Conservation (phyloP, 1,140 invertebrate genomes). For the Metaphire vulgaris region DNA sequence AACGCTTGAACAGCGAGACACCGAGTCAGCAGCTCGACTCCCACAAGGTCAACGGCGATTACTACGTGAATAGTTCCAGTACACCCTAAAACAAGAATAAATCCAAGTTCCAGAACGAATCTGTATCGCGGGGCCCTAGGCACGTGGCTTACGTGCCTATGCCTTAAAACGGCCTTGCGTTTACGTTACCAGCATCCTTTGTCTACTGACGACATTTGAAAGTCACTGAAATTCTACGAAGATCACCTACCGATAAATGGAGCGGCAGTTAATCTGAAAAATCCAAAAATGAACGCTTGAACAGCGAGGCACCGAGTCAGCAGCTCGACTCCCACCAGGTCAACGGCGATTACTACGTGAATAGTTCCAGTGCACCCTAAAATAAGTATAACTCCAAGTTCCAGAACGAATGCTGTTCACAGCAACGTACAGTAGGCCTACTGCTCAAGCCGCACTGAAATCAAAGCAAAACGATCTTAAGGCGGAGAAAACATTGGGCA, state of each 20-base stretch:
- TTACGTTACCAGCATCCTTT: too few species aligned
- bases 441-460: too few species aligned
- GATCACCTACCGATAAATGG: neutral
- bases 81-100: neutral
- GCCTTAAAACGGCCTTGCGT: too few species aligned
- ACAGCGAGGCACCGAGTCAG: neutral
- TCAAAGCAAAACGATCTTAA: too few species aligned
- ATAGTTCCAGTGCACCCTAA: neutral
- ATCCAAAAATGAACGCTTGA: neutral
- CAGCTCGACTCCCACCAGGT: neutral
- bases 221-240: too few species aligned
- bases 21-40: neutral
- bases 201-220: too few species aligned
- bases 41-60: neutral
- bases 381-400: too few species aligned
- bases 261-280: neutral
- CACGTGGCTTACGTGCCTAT: too few species aligned
- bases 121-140: too few species aligned
- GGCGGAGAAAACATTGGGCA: too few species aligned
- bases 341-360: neutral
- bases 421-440: too few species aligned
- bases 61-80: neutral
- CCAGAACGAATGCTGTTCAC: neutral
- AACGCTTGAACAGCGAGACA: neutral
- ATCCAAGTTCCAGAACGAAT: too few species aligned